These are phyloP conservation scores for Eumerus sabulonum DNA, from an alignment of 2,888 invertebrate species.

Conservation along the genomic window DNA sequence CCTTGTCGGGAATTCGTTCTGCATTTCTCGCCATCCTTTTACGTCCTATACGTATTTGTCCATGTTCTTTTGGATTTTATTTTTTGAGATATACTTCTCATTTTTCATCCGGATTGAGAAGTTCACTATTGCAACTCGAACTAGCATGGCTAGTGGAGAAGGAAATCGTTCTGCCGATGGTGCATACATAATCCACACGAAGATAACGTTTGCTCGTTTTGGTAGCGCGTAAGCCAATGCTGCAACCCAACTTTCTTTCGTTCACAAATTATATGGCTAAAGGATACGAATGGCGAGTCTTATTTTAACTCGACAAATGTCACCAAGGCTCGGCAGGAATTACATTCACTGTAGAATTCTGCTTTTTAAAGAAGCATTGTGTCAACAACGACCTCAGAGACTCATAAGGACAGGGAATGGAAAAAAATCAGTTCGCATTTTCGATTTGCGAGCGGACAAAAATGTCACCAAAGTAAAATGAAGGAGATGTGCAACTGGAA, in stretches of 20 bases:
- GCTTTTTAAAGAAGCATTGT: constrained; percentile 37
- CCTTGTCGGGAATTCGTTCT: background rate
- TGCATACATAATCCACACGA: constrained; percentile 47
- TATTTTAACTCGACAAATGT: constrained; percentile 40
- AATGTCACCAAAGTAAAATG: constrained; percentile 61
- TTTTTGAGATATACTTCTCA: constrained; percentile 16
- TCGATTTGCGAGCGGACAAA: constrained; percentile 66
- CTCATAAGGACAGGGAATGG: background rate
- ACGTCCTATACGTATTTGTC: background rate
- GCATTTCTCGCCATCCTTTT: background rate
- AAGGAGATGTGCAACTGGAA: constrained; percentile 56
- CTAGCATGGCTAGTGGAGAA: background rate
- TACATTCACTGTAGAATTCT: constrained; percentile 41
- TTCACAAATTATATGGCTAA: constrained; percentile 45
- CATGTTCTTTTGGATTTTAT: background rate
- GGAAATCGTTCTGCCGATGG: constrained; percentile 30
- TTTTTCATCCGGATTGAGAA: constrained; percentile 40
- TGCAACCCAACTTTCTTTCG: constrained; percentile 51
- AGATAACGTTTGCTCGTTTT: constrained; percentile 43
- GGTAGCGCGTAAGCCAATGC: constrained; percentile 10
- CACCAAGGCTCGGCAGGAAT: constrained; percentile 43
- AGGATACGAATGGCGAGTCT: constrained; percentile 52
- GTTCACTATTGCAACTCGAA: constrained; percentile 3
- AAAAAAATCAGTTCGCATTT: constrained; percentile 56
- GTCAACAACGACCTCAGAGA: constrained; percentile 15